phyloP scores from a whole-genome alignment of 2,888 invertebrate genomes.

The Disparrhopalites patrizii region DNA sequence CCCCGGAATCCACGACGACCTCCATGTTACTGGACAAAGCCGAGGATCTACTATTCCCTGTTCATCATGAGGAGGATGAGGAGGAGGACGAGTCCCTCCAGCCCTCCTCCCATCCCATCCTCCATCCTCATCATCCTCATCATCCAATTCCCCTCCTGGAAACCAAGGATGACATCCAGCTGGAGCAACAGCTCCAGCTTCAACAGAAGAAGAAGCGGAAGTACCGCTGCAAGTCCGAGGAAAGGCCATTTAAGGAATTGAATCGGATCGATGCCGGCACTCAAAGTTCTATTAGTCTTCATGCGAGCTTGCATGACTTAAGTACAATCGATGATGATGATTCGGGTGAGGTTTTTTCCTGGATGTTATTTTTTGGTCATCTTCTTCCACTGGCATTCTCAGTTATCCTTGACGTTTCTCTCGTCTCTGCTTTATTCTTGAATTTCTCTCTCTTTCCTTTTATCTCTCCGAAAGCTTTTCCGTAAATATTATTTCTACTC shows the following conservation, averaged over 20 bases:
- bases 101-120: background rate
- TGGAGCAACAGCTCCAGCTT: conserved; percentile 10
- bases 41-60: background rate
- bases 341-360: conserved; percentile 39
- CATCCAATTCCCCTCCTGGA: background rate
- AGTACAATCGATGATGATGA: conserved; percentile 49
- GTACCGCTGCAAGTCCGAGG: conserved; percentile 35
- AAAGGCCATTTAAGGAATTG: conserved; percentile 25
- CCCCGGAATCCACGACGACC: conserved; percentile 58
- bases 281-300: conserved; percentile 41
- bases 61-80: background rate
- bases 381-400: background rate
- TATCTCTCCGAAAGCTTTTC: background rate
- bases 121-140: background rate
- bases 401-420: no score
- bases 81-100: background rate
- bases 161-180: conserved; percentile 7
- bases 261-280: conserved; percentile 41
- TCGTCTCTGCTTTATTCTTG: background rate
- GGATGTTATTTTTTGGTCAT: background rate
- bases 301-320: conserved; percentile 41
- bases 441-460: background rate
- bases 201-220: conserved; percentile 28
- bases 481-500: background rate
- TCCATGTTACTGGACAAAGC: conserved; percentile 2